phyloP scores from a whole-genome alignment of 2,888 invertebrate species.

The Hirtodrosophila cameraria region DNA sequence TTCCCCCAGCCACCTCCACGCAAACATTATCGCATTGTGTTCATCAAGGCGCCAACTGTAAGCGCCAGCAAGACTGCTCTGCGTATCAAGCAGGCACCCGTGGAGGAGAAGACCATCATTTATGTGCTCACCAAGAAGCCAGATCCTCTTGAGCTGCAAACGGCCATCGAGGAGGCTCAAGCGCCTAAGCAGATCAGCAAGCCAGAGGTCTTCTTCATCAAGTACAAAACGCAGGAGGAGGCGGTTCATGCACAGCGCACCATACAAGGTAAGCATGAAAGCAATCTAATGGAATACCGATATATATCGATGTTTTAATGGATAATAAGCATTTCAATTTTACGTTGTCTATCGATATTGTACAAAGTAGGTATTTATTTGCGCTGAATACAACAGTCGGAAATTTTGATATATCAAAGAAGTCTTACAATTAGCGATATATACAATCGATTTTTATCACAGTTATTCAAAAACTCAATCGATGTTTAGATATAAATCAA shows the following conservation, averaged over 20 bases:
- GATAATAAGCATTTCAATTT: too few species aligned
- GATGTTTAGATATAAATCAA: too few species aligned
- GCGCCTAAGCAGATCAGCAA: constrained; percentile 81
- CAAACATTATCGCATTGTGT: constrained; percentile 83
- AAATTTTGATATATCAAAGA: too few species aligned
- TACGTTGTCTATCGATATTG: too few species aligned
- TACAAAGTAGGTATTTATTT: too few species aligned
- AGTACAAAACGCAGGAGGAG: constrained; percentile 84
- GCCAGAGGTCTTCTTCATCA: constrained; percentile 84
- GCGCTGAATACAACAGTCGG: too few species aligned
- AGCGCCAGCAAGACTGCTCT: constrained; percentile 63
- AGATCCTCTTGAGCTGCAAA: constrained; percentile 80
- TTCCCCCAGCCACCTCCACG: constrained; percentile 76
- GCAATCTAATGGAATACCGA: background rate
- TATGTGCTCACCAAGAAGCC: constrained; percentile 83
- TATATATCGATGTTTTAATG: too few species aligned
- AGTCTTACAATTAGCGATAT: too few species aligned
- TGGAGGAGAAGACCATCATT: constrained; percentile 84
- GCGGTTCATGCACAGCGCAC: constrained; percentile 83
- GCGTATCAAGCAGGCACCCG: constrained; percentile 75
- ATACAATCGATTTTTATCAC: too few species aligned
- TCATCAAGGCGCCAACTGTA: constrained; percentile 82
- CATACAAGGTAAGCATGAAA: constrained; percentile 81
- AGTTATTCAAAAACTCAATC: too few species aligned
- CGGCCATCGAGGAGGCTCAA: constrained; percentile 77